phyloP scores from a whole-genome alignment of 2,113 vertebrate genomes.

The Colinus virginianus region DNA sequence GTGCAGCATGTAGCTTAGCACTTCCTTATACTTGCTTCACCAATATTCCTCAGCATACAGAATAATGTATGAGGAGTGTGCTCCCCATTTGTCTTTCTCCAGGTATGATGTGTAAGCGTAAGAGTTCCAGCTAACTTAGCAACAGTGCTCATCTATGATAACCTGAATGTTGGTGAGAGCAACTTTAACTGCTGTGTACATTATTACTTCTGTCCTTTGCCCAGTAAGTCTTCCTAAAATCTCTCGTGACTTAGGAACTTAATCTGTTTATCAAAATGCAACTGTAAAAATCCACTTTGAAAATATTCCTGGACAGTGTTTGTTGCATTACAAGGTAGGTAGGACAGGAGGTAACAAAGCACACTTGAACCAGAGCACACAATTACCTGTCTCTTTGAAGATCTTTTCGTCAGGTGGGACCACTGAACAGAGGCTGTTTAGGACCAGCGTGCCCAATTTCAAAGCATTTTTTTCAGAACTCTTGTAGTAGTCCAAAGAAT shows the following conservation, averaged over 20 bases:
- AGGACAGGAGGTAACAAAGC: neutral
- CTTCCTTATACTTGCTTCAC: neutral
- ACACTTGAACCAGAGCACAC: neutral
- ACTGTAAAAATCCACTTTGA: neutral
- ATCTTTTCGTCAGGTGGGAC: conserved; percentile 91
- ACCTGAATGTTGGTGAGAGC: neutral
- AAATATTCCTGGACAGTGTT: neutral
- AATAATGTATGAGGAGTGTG: neutral
- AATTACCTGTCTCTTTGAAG: conserved; percentile 93
- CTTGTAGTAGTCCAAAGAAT: conserved; percentile 97
- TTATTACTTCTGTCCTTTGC: neutral
- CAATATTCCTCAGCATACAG: neutral
- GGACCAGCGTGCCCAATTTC: conserved; percentile 93
- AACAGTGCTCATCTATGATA: neutral
- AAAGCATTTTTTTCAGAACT: conserved; percentile 91
- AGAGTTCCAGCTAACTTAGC: neutral
- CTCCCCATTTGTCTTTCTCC: neutral
- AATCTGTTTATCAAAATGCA: neutral
- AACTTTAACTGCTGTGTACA: neutral
- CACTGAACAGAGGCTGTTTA: conserved; percentile 96
- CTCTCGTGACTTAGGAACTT: neutral
- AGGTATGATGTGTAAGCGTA: neutral
- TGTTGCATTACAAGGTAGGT: neutral
- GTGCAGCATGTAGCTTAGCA: neutral
- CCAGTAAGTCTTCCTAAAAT: neutral